phyloP scores from a whole-genome alignment of 2,888 invertebrate species.

The Branchipolynoe longqiensis region DNA sequence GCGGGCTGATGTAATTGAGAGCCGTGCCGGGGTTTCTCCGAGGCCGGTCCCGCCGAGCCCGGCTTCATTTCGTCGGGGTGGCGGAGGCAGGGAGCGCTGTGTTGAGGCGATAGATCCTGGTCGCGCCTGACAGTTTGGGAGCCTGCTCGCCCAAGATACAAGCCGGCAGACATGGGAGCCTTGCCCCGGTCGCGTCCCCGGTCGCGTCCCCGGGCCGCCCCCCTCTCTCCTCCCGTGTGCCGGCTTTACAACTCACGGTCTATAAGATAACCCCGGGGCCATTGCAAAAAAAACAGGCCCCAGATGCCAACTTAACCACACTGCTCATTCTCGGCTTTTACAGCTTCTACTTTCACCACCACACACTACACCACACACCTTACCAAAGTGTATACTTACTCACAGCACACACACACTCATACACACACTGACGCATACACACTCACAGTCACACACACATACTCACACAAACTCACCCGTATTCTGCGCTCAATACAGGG shows the following conservation, averaged over 20 bases:
- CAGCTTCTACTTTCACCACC: too few species aligned
- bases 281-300: constrained; percentile 35
- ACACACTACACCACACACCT: too few species aligned
- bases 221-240: constrained; percentile 20
- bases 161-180: constrained; percentile 8
- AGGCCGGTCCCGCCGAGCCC: constrained; percentile 15
- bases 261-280: constrained; percentile 33
- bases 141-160: constrained; percentile 46
- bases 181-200: constrained; percentile 9
- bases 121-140: constrained; percentile 17
- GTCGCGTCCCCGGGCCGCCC: constrained; percentile 25
- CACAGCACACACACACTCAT: too few species aligned
- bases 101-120: constrained; percentile 45
- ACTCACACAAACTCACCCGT: too few species aligned
- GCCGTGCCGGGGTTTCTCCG: constrained; percentile 44
- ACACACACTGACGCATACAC: too few species aligned
- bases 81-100: constrained; percentile 17
- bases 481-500: too few species aligned
- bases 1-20: constrained; percentile 55
- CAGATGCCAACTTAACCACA: constrained; percentile 16
- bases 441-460: too few species aligned
- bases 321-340: too few species aligned
- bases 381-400: too few species aligned
- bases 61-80: constrained; percentile 38
- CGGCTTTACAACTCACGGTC: constrained; percentile 27